Evolutionary conservation across 2,888 invertebrate species (phyloP), one percentile per base, ranked within the genome.

Genomic region (Cryptus viduatorius): DNA sequence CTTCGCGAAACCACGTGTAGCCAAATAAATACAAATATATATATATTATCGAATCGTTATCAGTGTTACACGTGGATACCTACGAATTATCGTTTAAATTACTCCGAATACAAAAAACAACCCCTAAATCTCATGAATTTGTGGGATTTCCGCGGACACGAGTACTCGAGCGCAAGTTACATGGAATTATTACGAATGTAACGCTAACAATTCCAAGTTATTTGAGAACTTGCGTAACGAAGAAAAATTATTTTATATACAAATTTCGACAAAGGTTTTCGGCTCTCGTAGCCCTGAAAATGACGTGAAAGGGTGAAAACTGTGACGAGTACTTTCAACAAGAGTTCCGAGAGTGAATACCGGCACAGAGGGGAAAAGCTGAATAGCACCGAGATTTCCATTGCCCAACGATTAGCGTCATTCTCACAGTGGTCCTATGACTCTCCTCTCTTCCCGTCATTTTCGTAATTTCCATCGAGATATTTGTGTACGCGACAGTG

Each of bases 271-370:
- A n/a, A 7, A 4, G 56, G 42, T 56, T 71, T 4, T 12, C 19
- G 12, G 37, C 4, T 42, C 10, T 24, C 4, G 12, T 16, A 31
- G n/a, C 12, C 14, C 61, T 67, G 19, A 31, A 44, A 53, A 56
- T 65, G 44, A 81, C 44, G 46, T 56, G 69, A 76, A 76, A 67
- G 61, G 53, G 37, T 7, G 37, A 44, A 76, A 48, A 42, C 24
- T 10, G 42, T 42, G 24, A 24, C 24, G 44, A n/a, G 46, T 3
- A 53, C 31, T 56, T 59, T 56, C 59, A 19, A 67, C 56, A 42
- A 42, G 68, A 44, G 1, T 37, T n/a, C 10, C 67, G 14, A 16
- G 29, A n/a, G 77, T 14, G 37, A 67, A 72, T 71, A 3, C 14
- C 71, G 37, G 3, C 29, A 29, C 50, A 31, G 31, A 12, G 29